These are phyloP conservation scores for Drosophila orosa DNA, from an alignment of 1,140 invertebrate genomes.

Conservation along the genomic window DNA sequence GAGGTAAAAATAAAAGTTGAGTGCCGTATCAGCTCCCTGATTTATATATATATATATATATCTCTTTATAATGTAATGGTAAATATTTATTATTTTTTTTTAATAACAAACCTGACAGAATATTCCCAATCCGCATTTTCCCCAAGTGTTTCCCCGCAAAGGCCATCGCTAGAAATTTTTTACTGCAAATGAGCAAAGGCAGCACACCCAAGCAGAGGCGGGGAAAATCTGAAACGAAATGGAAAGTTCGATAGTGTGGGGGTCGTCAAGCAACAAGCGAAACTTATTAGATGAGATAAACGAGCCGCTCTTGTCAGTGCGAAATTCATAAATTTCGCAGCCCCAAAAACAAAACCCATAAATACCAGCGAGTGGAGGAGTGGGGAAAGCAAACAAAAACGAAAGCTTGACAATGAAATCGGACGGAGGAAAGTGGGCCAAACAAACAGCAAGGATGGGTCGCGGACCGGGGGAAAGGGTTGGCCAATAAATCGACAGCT, in stretches of 20 bases:
- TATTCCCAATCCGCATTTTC: not conserved
- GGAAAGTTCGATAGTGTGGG: constrained; percentile 36
- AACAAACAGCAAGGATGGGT: not conserved
- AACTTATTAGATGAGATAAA: constrained; percentile 66
- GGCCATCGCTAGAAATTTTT: constrained; percentile 57
- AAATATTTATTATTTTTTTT: not conserved
- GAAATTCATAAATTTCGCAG: constrained; percentile 64
- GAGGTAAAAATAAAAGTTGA: not conserved
- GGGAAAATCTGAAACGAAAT: constrained; percentile 38
- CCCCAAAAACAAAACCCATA: constrained; percentile 28
- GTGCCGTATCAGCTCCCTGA: too few relatives aligned
- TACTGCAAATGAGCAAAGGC: constrained; percentile 69
- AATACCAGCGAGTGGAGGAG: constrained; percentile 19
- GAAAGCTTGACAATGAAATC: constrained; percentile 44
- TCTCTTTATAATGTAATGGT: not conserved
- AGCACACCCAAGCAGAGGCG: constrained; percentile 9
- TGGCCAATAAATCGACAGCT: constrained; percentile 56
- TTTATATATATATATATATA: too few relatives aligned
- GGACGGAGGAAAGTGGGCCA: not conserved
- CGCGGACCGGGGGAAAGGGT: constrained; percentile 19
- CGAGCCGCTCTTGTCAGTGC: constrained; percentile 37
- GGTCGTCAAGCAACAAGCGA: constrained; percentile 54
- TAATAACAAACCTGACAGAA: not conserved
- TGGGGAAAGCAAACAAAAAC: constrained; percentile 27
- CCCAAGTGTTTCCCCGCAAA: constrained; percentile 5